phyloP scores from a whole-genome alignment of 2,113 vertebrate species.

The Brachypodius melanocephalos region DNA sequence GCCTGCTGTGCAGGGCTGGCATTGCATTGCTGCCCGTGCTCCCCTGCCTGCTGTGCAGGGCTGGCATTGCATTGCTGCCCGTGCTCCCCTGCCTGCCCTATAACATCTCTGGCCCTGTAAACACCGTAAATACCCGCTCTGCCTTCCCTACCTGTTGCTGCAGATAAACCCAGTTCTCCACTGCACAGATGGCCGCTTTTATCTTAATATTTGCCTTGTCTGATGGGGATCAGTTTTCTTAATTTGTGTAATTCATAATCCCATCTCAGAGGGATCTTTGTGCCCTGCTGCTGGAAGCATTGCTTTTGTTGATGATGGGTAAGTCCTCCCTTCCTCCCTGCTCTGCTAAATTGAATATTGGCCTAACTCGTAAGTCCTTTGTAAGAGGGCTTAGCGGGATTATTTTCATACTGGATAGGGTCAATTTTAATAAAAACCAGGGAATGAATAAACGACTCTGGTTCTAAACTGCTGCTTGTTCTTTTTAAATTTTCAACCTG shows the following conservation, averaged over 20 bases:
- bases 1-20: not conserved
- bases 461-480: not conserved
- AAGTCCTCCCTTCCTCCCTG: not conserved
- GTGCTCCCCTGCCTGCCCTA: not conserved
- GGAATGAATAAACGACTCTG: not conserved
- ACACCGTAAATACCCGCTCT: fast-evolving
- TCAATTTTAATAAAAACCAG: conserved; percentile 30
- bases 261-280: not conserved
- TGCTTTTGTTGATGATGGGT: not conserved
- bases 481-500: not conserved
- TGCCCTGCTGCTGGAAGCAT: not conserved
- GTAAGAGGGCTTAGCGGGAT: conserved; percentile 42
- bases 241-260: conserved; percentile 46
- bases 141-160: not conserved
- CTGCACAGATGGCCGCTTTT: conserved; percentile 18
- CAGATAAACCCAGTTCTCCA: not conserved
- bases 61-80: not conserved
- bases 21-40: too few relatives aligned
- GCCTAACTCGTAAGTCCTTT: not conserved
- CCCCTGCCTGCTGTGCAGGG: not conserved
- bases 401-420: conserved; percentile 16
- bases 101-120: not conserved
- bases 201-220: not conserved
- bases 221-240: conserved; percentile 5
- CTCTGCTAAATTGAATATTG: conserved; percentile 14